Evolutionary conservation across 2,888 invertebrate species (phyloP).

Genomic region (Megalurothrips usitatus): DNA sequence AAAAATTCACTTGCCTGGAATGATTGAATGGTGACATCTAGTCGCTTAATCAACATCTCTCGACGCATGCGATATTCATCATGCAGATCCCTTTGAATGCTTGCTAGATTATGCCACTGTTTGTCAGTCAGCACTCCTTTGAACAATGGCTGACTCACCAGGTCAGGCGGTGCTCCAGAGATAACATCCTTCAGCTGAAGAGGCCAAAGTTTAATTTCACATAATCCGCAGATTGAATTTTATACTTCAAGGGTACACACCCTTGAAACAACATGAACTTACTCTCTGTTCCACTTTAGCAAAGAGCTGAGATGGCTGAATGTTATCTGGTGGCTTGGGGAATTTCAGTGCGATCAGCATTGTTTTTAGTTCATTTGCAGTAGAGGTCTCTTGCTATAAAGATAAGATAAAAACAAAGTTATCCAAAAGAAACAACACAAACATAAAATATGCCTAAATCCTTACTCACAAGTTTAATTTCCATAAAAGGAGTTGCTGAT

Average conservation of each 20-base stretch:
- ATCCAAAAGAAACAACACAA: not conserved
- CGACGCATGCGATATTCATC: conserved; percentile 78
- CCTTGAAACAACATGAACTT: conserved; percentile 31
- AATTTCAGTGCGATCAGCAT: conserved; percentile 75
- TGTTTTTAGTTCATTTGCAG: conserved; percentile 71
- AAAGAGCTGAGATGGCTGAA: conserved; percentile 71
- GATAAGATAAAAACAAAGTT: conserved; percentile 1
- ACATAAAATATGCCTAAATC: conserved; percentile 33
- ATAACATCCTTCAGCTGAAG: conserved; percentile 44
- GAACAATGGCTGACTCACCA: conserved; percentile 74
- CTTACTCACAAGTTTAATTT: conserved; percentile 64
- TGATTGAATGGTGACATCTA: conserved; percentile 95
- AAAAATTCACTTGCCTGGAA: conserved; percentile 64
- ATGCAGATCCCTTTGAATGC: conserved; percentile 65
- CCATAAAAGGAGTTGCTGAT: conserved; percentile 50
- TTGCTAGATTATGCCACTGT: conserved; percentile 76
- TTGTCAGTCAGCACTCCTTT: conserved; percentile 63
- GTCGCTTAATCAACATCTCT: conserved; percentile 80
- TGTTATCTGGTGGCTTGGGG: conserved; percentile 81
- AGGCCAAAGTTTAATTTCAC: conserved; percentile 26
- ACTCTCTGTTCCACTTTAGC: conserved; percentile 65
- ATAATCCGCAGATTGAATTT: not conserved
- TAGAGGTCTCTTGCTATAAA: conserved; percentile 73
- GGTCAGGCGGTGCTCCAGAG: conserved; percentile 48
- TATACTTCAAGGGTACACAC: conserved; percentile 1